phyloP scores from a whole-genome alignment of 2,113 vertebrate species.

The Morone saxatilis region DNA sequence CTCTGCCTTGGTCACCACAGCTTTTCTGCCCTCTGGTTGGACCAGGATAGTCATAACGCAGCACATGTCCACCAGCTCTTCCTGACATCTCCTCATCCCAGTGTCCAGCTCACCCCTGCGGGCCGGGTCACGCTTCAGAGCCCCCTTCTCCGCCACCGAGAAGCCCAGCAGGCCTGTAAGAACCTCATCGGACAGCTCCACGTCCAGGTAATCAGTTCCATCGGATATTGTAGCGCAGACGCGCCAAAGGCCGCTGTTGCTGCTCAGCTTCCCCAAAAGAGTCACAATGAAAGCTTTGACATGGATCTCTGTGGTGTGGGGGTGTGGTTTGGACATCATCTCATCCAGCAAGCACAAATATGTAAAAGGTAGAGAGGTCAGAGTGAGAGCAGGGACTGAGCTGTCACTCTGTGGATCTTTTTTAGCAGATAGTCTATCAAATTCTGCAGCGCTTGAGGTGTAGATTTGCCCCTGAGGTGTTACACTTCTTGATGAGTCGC shows the following conservation, averaged over 20 bases:
- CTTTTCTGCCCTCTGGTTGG: constrained; percentile 80
- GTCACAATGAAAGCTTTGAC: constrained; percentile 97
- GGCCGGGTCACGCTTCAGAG: constrained; percentile 86
- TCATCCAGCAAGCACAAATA: constrained; percentile 86
- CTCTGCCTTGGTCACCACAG: constrained; percentile 85
- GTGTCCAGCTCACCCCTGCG: constrained; percentile 82
- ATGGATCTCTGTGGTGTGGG: constrained; percentile 77
- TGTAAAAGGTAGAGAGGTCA: constrained; percentile 86
- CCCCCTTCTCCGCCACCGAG: constrained; percentile 89
- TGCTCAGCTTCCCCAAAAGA: constrained; percentile 91
- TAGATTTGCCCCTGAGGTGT: constrained; percentile 5
- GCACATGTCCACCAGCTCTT: constrained; percentile 93
- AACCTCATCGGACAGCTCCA: constrained; percentile 90
- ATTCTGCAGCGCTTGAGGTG: not conserved
- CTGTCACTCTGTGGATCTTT: not conserved
- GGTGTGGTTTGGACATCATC: constrained; percentile 61
- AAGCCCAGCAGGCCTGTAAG: constrained; percentile 92
- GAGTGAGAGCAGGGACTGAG: constrained; percentile 25
- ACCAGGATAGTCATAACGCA: constrained; percentile 91
- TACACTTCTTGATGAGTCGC: not conserved
- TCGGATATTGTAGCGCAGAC: constrained; percentile 93
- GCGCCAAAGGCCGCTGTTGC: constrained; percentile 86
- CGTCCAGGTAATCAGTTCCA: constrained; percentile 92
- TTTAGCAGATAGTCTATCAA: not conserved
- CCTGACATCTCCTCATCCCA: constrained; percentile 91